phyloP scores from a whole-genome alignment of 2,888 invertebrate genomes.

The Aethes cnicana region DNA sequence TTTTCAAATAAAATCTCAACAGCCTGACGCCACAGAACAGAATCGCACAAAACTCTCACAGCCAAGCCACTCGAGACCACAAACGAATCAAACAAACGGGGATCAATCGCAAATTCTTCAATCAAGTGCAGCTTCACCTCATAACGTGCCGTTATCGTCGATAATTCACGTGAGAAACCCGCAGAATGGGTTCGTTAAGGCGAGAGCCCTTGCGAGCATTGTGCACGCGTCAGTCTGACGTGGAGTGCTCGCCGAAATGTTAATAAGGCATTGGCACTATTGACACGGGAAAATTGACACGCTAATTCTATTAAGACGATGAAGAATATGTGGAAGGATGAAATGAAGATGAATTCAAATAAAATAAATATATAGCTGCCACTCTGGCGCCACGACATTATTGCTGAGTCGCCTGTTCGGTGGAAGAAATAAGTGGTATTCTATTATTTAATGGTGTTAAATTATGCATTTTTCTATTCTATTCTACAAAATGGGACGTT shows the following conservation, averaged over 20 bases:
- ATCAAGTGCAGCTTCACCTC: conserved; percentile 33
- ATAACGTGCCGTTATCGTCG: conserved; percentile 40
- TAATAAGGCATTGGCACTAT: conserved; percentile 51
- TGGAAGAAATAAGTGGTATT: too few relatives aligned
- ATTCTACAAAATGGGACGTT: too few relatives aligned
- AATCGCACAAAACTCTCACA: not conserved
- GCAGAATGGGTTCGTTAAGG: conserved; percentile 80
- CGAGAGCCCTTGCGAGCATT: conserved; percentile 68
- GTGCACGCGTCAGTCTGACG: conserved; percentile 64
- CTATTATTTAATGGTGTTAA: too few relatives aligned
- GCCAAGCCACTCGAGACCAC: not conserved
- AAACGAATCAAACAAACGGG: conserved; percentile 19
- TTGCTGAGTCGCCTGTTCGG: too few relatives aligned
- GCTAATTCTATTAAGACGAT: conserved; percentile 21
- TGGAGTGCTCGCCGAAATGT: conserved; percentile 62
- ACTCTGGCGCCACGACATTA: too few relatives aligned
- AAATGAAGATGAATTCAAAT: too few relatives aligned
- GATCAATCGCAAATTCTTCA: conserved; percentile 29
- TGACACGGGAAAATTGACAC: conserved; percentile 24
- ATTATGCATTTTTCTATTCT: too few relatives aligned
- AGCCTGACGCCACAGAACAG: not conserved
- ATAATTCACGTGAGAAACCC: conserved; percentile 75
- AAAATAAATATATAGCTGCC: too few relatives aligned
- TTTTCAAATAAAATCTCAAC: not conserved
- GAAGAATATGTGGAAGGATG: not conserved